Evolutionary conservation across 2,797 vertebrate genomes (phyloP).

Genomic region (Enteromius thamalakanensis): DNA sequence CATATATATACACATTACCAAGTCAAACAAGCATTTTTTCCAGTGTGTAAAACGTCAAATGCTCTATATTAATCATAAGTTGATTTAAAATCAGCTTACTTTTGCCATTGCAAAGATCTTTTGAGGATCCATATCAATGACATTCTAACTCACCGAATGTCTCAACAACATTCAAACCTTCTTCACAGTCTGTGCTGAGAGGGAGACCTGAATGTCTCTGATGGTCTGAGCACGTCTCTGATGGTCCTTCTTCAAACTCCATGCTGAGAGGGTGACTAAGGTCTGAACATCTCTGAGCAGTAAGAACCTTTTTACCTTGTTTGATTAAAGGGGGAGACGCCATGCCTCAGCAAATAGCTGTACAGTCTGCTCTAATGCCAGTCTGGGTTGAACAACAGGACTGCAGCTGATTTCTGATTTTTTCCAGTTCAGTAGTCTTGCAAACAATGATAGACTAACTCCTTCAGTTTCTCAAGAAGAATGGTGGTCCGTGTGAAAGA

Average conservation of each 20-base stretch:
- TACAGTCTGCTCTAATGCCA: not conserved
- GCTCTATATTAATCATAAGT: not conserved
- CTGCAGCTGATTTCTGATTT: not conserved
- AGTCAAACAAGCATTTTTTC: not conserved
- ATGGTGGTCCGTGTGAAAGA: not conserved
- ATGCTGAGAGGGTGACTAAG: constrained; percentile 22
- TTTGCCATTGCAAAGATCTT: not conserved
- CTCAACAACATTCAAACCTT: not conserved
- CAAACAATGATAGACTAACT: not conserved
- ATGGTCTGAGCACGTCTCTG: too few relatives aligned
- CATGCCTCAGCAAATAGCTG: not conserved
- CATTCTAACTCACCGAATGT: not conserved
- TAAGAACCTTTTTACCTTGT: not conserved
- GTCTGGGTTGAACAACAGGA: not conserved
- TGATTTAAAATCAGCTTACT: not conserved
- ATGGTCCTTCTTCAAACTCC: constrained; percentile 6
- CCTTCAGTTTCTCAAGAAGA: not conserved
- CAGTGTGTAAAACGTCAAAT: not conserved
- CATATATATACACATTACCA: not conserved
- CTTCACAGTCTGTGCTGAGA: not conserved
- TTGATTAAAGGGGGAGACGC: not conserved
- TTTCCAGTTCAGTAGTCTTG: not conserved
- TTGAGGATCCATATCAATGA: constrained; percentile 19
- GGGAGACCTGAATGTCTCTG: too few relatives aligned
- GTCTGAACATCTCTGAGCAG: too few relatives aligned